Conservation (phyloP, 2,797 vertebrate genomes). For the Delichon dasypus region DNA sequence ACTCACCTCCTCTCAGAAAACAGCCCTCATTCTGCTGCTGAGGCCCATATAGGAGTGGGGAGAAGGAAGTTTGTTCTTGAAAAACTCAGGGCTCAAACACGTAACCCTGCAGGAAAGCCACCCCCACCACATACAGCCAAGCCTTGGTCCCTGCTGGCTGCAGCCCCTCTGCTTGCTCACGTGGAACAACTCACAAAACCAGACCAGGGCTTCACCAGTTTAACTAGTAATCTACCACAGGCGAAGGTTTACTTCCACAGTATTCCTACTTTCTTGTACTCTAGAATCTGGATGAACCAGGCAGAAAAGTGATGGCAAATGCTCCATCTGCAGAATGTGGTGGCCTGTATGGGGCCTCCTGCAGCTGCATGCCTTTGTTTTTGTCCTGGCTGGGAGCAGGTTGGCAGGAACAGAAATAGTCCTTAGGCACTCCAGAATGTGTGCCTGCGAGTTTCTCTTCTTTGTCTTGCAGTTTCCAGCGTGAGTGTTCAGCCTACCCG, state of each 20-base stretch:
- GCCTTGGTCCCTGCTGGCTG: neutral
- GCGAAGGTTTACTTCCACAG: neutral
- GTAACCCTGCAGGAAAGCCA: neutral
- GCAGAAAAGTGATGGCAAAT: neutral
- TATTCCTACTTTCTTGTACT: neutral
- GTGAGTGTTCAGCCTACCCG: neutral
- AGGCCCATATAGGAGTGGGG: neutral
- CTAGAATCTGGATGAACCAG: neutral
- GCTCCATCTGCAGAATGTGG: neutral
- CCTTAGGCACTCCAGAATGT: neutral
- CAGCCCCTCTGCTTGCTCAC: neutral
- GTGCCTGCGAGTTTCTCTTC: conserved; percentile 11
- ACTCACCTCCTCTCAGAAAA: neutral
- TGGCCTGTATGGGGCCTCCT: neutral
- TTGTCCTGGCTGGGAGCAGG: neutral
- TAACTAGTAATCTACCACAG: neutral
- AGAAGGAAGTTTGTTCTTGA: neutral
- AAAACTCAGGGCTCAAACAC: neutral
- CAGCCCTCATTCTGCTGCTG: neutral
- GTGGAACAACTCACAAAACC: neutral
- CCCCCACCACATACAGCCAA: fast-evolving
- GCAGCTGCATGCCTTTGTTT: fast-evolving
- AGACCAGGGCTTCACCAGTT: neutral
- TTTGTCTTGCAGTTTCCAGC: conserved; percentile 17
- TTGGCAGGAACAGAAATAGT: neutral